Evolutionary conservation across 1,140 invertebrate species (phyloP), one percentile per base, ranked within the genome.

Genomic region (Agrilus planipennis): DNA sequence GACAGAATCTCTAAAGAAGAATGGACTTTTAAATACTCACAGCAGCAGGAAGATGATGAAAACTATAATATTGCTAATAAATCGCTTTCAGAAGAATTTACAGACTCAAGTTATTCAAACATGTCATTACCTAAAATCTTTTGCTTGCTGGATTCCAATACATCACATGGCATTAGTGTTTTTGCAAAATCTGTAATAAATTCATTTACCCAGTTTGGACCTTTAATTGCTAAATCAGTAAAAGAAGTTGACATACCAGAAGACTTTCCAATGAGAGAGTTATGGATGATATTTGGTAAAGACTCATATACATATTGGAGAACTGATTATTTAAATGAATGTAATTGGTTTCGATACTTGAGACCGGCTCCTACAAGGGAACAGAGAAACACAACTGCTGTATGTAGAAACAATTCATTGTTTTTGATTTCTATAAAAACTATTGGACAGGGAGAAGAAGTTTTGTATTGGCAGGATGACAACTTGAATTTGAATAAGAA

Each of bases 291-390:
- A 55, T 36, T 41, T 39, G 17, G 18, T 20, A 49, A 69, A 61
- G 41, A 60, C 57, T 41, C 57, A 59, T 0, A 65, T 11, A 46
- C 48, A 21, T 75, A 79, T 57, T 52, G 81, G 4, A 78, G 75
- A 52, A 80, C 78, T 21, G 72, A 76, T 36, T 74, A 83, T 64
- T 70, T 75, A n/a, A 61, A 76, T 17, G 68, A 64, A 34, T 80
- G 77, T 50, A 89, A 88, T 63, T 89, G 85, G 85, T 72, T 85
- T 55, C 70, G 83, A 42, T 87, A 77, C 59, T 70, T 89, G 1
- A 67, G 83, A 40, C 81, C 84, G n/a, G 81, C 85, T 1, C 70
- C 72, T 9, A 70, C 63, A 31, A 69, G 75, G 39, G 71, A 76
- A 32, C 71, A 81, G 34, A 71, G 79, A 44, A 88, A 81, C 57